phyloP scores from a whole-genome alignment of 2,113 vertebrate genomes.

The Epinephelus fuscoguttatus region DNA sequence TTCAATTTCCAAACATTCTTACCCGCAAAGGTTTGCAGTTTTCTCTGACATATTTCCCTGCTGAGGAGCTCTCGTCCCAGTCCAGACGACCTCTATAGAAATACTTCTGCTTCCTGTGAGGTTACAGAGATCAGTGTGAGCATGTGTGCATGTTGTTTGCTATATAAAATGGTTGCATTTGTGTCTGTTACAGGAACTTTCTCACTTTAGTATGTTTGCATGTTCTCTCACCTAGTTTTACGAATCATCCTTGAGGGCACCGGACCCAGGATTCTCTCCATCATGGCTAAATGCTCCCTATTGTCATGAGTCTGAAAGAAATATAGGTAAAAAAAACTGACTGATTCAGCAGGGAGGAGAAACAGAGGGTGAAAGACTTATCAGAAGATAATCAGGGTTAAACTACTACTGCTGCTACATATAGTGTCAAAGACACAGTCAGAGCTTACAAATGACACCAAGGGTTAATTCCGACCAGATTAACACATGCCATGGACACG shows the following conservation, averaged over 20 bases:
- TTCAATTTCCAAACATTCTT: conserved; percentile 60
- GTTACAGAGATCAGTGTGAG: background rate
- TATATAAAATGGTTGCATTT: background rate
- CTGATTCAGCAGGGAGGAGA: background rate
- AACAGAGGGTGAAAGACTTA: background rate
- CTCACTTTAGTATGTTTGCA: background rate
- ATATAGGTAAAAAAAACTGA: background rate
- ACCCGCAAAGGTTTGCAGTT: conserved; percentile 98
- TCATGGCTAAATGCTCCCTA: conserved; percentile 97
- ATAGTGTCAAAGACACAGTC: background rate
- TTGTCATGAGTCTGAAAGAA: conserved; percentile 94
- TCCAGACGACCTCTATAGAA: conserved; percentile 96
- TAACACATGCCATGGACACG: background rate
- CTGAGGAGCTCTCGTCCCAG: conserved; percentile 96
- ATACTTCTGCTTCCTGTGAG: conserved; percentile 96
- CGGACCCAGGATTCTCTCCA: conserved; percentile 96
- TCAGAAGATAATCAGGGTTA: background rate
- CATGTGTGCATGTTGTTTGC: background rate
- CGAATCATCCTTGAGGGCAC: conserved; percentile 97
- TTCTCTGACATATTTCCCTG: conserved; percentile 94
- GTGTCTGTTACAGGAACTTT: background rate
- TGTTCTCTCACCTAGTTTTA: conserved; percentile 90
- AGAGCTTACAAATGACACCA: background rate
- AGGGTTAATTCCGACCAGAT: background rate
- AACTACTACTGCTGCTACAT: background rate